Conservation (phyloP, 2,797 vertebrate genomes). For the Lemur catta region DNA sequence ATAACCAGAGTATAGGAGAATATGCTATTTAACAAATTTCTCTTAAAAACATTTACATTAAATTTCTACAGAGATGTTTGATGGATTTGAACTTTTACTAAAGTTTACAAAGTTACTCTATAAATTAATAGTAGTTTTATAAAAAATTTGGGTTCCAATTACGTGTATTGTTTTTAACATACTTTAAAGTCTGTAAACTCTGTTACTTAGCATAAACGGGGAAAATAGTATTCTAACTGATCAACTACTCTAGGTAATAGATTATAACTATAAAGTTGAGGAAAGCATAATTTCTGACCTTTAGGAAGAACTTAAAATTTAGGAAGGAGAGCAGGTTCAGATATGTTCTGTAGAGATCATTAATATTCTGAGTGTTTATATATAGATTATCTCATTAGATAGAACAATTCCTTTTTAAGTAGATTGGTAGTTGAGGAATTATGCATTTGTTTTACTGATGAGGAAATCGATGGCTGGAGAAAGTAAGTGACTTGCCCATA, state of each 20-base stretch:
- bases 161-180: not conserved
- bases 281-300: not conserved
- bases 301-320: conserved; percentile 28
- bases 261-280: not conserved
- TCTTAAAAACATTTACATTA: not conserved
- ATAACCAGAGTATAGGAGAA: not conserved
- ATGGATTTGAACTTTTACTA: not conserved
- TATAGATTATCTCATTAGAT: not conserved
- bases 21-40: conserved; percentile 37
- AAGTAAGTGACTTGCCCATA: not conserved
- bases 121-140: not conserved
- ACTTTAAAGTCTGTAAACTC: not conserved
- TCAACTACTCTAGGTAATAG: not conserved
- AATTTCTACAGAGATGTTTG: not conserved
- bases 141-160: not conserved
- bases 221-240: not conserved
- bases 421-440: not conserved
- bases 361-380: not conserved
- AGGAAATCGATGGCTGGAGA: not conserved
- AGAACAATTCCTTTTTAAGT: not conserved
- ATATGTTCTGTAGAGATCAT: not conserved
- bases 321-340: not conserved
- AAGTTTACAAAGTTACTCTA: not conserved
- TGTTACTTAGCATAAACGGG: not conserved
- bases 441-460: not conserved